Base-by-base conservation (phyloP, 2,888 invertebrate species). In the Temnothorax ravouxi region DNA sequence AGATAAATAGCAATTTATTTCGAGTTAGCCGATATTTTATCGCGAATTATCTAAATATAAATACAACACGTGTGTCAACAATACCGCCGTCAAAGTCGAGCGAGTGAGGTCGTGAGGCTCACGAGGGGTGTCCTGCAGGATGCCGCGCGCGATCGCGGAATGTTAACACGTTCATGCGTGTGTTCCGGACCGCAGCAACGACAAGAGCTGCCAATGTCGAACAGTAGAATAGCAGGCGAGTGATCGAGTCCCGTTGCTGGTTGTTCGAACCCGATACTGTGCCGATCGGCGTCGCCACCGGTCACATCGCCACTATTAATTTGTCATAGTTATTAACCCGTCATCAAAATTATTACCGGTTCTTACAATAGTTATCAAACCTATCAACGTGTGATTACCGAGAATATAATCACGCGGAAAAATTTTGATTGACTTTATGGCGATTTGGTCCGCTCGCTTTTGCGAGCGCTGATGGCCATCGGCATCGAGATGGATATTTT, bases 111-210 rank as follows among this genome's bases (percentile, higher is more conserved):
- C n/a, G 47, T 18, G 18, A 15, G n/a, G 15, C 8, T 29, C 34
- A 18, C 38, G 18, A 38, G n/a, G 38, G 66, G 38, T 18, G 25
- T 66, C 38, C 21, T 64, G 9, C 67, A 21, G 54, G 29, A 67
- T 34, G 15, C 9, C 3, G 47, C 21, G n/a, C 38, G 71, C 71
- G 21, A 44, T 56, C 44, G 71, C 56, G 56, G 29, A n/a, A 11
- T 69, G 69, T 77, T 69, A 69, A 77, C 71, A 69, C 54, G 54
- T 44, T 41, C 52, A 34, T 25, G 71, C 71, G 79, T 34, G 44
- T 69, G 54, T 69, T 52, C 56, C 67, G 13, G 29, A 1, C 8
- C 13, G 25, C n/a, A 52, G 29, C 54, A 3, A 38, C 38, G 66
- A 76, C 38, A 25, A 66, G 52, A 34, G 21, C 56, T 44, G 64